A percentile compares a stretch with the other conserved stretches of the same genome.
Conservation (phyloP, 2,113 vertebrate species). For the Cygnus atratus region DNA sequence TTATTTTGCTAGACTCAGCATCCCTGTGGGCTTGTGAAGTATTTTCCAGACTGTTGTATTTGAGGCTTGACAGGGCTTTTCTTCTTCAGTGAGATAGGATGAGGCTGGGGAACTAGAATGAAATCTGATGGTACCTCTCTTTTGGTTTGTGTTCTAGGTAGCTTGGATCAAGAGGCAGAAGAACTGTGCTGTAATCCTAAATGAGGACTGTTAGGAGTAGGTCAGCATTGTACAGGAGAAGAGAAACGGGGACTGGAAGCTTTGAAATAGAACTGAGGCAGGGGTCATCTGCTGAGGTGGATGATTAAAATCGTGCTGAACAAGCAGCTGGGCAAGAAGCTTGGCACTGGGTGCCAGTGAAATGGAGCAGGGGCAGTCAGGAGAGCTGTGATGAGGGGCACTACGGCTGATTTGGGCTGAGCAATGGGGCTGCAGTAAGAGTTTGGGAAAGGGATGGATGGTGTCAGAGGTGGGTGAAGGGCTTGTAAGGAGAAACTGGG, state of each 20-base stretch:
- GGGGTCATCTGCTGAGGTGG: neutral
- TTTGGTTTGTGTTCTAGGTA: neutral
- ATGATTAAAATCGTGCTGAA: neutral
- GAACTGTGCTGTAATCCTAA: neutral
- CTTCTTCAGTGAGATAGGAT: neutral
- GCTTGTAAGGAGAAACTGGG: no score
- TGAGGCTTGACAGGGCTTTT: neutral
- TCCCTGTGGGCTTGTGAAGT: neutral
- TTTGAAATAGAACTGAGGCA: neutral
- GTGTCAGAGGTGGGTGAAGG: no score
- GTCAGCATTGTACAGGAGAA: neutral
- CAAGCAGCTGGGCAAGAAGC: neutral
- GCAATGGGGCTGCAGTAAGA: neutral
- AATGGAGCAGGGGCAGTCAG: accelerated
- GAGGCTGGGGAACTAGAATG: neutral
- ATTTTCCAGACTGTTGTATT: neutral
- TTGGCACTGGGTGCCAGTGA: neutral
- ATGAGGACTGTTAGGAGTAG: neutral
- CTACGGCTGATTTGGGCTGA: neutral
- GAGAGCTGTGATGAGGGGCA: accelerated
- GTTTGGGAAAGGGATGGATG: neutral
- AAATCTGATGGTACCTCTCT: neutral
- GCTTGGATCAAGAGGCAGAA: neutral
- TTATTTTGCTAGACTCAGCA: neutral
- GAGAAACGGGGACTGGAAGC: neutral